Percentiles rank a stretch among this genome's conserved stretches.
Conservation (phyloP, 2,888 invertebrate genomes). For the Pharmacophagus antenor region DNA sequence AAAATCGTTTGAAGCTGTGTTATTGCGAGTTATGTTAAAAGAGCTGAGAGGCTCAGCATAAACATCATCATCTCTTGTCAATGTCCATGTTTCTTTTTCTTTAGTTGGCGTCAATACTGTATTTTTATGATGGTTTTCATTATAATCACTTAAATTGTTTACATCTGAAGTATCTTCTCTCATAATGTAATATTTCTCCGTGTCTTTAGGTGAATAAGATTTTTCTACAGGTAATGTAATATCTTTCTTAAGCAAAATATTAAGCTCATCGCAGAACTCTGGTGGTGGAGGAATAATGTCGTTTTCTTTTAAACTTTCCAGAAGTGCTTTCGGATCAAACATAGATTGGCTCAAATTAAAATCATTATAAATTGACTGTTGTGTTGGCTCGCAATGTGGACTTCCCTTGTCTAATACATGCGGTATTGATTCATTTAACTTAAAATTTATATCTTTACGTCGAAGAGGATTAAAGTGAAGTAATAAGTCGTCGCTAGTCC, state of each 20-base stretch:
- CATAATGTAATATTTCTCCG: not conserved
- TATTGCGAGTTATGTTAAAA: slow-evolving; percentile 40
- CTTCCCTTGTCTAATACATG: not conserved
- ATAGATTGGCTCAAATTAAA: slow-evolving; percentile 51
- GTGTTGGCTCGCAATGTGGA: slow-evolving; percentile 5
- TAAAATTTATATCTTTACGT: not conserved
- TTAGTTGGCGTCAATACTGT: slow-evolving; percentile 25
- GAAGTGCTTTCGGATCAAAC: slow-evolving; percentile 63
- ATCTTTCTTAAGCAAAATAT: not conserved
- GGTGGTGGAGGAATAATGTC: slow-evolving; percentile 59
- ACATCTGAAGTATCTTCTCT: not conserved
- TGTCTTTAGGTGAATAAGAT: not conserved
- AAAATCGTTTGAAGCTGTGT: slow-evolving; percentile 29
- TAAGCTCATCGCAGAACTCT: slow-evolving; percentile 46
- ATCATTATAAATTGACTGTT: slow-evolving; percentile 30
- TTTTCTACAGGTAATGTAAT: not conserved
- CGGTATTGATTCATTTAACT: not conserved
- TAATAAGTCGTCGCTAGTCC: not conserved
- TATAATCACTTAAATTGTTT: not conserved
- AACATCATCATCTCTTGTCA: slow-evolving; percentile 41
- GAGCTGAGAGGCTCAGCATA: slow-evolving; percentile 35
- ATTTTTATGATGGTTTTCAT: slow-evolving; percentile 1
- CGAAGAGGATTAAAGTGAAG: not conserved
- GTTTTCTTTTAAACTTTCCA: slow-evolving; percentile 48
- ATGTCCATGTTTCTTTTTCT: slow-evolving; percentile 59